phyloP scores from a whole-genome alignment of 2,113 vertebrate genomes.

The Trematocara zebra region DNA sequence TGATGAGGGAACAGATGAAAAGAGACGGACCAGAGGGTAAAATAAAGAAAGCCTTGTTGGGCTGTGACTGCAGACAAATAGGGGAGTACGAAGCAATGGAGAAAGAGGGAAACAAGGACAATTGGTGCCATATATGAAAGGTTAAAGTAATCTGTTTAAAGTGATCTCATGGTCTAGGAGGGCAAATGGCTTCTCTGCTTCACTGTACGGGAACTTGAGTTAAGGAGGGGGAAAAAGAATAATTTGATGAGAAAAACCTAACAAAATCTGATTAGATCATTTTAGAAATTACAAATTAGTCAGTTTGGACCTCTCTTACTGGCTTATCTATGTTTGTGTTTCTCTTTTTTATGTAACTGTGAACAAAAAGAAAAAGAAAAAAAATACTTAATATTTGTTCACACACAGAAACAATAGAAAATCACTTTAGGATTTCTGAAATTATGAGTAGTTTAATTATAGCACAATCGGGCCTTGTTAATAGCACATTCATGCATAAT shows the following conservation, averaged over 20 bases:
- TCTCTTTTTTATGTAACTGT: background rate
- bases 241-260: background rate
- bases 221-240: background rate
- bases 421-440: background rate
- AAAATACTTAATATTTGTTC: background rate
- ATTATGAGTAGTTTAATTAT: background rate
- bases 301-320: background rate
- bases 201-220: background rate
- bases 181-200: background rate
- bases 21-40: background rate
- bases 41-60: background rate
- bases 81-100: background rate
- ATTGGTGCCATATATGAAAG: background rate
- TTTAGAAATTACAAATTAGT: background rate
- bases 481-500: background rate
- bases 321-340: background rate
- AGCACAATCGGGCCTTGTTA: background rate
- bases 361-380: background rate
- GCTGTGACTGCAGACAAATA: background rate
- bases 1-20: background rate
- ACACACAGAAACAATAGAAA: background rate
- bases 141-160: background rate
- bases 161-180: background rate
- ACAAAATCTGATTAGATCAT: background rate
- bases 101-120: background rate